Evolutionary conservation across 1,140 invertebrate genomes (phyloP).

Genomic region (Nymphalis io): DNA sequence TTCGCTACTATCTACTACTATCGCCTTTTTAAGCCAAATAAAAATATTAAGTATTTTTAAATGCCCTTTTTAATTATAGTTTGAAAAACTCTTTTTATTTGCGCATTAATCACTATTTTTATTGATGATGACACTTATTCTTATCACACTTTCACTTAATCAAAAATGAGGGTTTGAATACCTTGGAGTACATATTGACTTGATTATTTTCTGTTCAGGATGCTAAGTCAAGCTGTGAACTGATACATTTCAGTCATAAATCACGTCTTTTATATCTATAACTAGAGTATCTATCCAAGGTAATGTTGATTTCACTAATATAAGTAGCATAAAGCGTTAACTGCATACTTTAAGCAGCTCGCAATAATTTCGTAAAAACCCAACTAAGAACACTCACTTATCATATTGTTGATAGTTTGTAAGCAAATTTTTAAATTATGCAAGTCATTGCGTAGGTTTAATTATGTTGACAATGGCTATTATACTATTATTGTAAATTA

Average conservation of each 20-base stretch:
- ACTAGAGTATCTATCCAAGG: conserved; percentile 54
- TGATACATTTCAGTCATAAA: conserved; percentile 51
- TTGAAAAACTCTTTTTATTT: too few relatives aligned
- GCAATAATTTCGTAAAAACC: conserved; percentile 50
- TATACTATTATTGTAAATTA: background rate
- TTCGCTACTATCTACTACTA: too few relatives aligned
- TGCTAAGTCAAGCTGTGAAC: conserved; percentile 42
- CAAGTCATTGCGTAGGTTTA: conserved; percentile 14
- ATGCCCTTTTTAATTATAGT: too few relatives aligned
- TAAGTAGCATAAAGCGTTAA: conserved; percentile 49
- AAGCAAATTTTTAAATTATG: conserved; percentile 12
- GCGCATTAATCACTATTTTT: too few relatives aligned
- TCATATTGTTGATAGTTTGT: conserved; percentile 17
- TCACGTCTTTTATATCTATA: conserved; percentile 63
- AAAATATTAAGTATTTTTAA: too few relatives aligned
- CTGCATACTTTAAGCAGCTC: conserved; percentile 41
- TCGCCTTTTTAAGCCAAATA: too few relatives aligned
- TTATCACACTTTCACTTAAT: too few relatives aligned
- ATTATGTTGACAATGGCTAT: background rate
- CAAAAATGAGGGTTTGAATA: conserved; percentile 26
- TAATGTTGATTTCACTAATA: conserved; percentile 56
- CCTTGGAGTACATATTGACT: conserved; percentile 56
- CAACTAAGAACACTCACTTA: conserved; percentile 16
- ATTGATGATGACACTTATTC: too few relatives aligned
- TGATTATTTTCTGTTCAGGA: conserved; percentile 33